Percentiles rank a stretch among this genome's conserved stretches.
These are phyloP conservation scores for Andricus quercusramuli DNA, from an alignment of 2,888 invertebrate genomes.

Conservation along the genomic window DNA sequence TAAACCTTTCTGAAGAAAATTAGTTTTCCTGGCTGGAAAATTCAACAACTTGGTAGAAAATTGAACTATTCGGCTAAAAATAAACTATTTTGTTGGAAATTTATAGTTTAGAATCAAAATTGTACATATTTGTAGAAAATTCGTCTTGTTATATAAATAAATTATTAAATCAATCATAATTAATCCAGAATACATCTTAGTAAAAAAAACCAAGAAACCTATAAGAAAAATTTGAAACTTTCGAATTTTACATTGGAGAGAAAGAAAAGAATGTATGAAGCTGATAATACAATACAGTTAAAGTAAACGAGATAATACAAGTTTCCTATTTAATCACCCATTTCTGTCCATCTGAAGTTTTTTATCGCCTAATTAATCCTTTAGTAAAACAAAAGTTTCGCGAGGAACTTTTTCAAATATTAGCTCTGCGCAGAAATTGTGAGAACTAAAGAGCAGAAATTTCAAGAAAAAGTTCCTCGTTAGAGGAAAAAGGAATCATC, in stretches of 20 bases:
- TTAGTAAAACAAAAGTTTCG: not conserved
- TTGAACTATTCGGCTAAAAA: no score
- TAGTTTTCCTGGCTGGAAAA: no score
- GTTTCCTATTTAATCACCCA: not conserved
- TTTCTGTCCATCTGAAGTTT: constrained; percentile 33
- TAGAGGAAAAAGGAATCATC: not conserved
- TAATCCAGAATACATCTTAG: no score
- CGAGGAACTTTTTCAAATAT: not conserved
- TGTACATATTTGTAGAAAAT: no score
- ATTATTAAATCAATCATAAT: no score
- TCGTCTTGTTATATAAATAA: no score
- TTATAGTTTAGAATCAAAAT: no score
- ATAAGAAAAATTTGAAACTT: not conserved
- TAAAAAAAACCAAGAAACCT: not conserved
- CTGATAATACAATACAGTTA: not conserved
- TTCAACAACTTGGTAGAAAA: no score
- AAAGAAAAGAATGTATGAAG: not conserved
- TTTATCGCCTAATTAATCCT: constrained; percentile 61
- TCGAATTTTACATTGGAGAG: not conserved
- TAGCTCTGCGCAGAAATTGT: not conserved
- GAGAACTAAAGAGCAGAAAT: not conserved
- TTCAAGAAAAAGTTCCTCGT: no score
- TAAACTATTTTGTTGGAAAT: no score
- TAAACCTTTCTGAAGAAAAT: no score
- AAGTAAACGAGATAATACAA: not conserved